phyloP scores from a whole-genome alignment of 1,140 invertebrate species.

The Megalopta genalis region DNA sequence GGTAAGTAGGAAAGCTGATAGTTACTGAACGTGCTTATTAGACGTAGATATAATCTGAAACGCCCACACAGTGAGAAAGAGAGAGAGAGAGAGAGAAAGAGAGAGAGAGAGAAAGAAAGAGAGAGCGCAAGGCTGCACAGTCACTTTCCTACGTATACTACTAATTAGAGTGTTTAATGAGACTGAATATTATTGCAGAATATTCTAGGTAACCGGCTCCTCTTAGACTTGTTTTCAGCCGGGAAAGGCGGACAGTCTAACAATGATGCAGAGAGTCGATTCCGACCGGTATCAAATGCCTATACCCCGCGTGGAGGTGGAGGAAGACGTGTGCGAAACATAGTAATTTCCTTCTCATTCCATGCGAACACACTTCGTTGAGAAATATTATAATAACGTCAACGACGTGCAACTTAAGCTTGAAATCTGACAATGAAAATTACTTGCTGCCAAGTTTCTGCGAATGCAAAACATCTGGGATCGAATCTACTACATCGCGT shows the following conservation, averaged over 20 bases:
- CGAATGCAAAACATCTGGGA: no score
- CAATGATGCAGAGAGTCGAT: not conserved
- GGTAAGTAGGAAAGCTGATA: slow-evolving; percentile 28
- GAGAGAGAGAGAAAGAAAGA: not conserved
- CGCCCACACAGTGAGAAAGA: not conserved
- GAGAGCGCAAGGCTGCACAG: not conserved
- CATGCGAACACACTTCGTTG: no score
- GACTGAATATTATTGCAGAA: slow-evolving; percentile 35
- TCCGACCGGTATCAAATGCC: not conserved
- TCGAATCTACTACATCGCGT: no score
- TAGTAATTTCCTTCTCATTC: no score
- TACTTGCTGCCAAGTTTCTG: no score
- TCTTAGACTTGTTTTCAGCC: slow-evolving; percentile 27
- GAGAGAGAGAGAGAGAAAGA: not conserved
- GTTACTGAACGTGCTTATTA: slow-evolving; percentile 32
- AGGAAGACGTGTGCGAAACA: no score
- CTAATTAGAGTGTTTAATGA: slow-evolving; percentile 62
- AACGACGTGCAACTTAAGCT: no score
- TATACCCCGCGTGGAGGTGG: not conserved
- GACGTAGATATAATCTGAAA: slow-evolving; percentile 5
- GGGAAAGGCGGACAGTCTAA: not conserved
- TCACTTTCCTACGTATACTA: not conserved
- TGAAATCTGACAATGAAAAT: no score
- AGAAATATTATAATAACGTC: no score
- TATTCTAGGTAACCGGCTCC: not conserved